Evolutionary conservation across 2,797 vertebrate species (phyloP), one percentile per base, ranked within the genome.

Genomic region (Galaxias olidus): DNA sequence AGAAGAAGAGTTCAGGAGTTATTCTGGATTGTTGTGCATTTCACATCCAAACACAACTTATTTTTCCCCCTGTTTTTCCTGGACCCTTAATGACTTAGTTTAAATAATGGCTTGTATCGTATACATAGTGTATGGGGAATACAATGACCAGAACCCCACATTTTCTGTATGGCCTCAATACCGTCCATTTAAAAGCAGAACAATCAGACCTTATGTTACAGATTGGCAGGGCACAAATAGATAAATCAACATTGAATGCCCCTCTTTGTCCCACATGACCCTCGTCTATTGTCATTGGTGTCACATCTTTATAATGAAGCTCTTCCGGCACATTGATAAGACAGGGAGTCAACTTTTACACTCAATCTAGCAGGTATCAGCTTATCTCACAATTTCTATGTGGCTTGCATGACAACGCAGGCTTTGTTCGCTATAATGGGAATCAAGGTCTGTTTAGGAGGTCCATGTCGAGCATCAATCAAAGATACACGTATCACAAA

Each of bases 211-310:
- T 79, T 88, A 74, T 90, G 84, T 88, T 75, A 76, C 72, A 74
- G 74, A 88, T 76, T 74, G 65, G 1, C 13, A 63, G 59, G 77
- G 71, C 66, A 79, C 72, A 59, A 73, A 81, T 76, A 85, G 71
- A 68, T 72, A 86, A 88, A 89, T 87, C 84, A 80, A 73, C 72
- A 80, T 83, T 91, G 78, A 90, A 86, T 89, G 83, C 68, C 68
- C 76, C 72, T 71, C 87, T 89, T 92, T 91, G 90, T 92, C 85
- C 86, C 77, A 76, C 66, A 47, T 80, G 82, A 77, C 68, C 79
- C 83, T 78, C 82, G 82, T 90, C 86, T 87, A 71, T 86, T 82
- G 83, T 84, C 83, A 88, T 87, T 78, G 87, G 76, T 86, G 90
- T 88, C 82, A 86, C 74, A 76, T 80, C 82, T 80, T 70, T 65